Percentiles rank a stretch among this genome's conserved stretches.
These are phyloP conservation scores for Tadarida brasiliensis DNA, from an alignment of 2,797 vertebrate species.

Conservation along the genomic window DNA sequence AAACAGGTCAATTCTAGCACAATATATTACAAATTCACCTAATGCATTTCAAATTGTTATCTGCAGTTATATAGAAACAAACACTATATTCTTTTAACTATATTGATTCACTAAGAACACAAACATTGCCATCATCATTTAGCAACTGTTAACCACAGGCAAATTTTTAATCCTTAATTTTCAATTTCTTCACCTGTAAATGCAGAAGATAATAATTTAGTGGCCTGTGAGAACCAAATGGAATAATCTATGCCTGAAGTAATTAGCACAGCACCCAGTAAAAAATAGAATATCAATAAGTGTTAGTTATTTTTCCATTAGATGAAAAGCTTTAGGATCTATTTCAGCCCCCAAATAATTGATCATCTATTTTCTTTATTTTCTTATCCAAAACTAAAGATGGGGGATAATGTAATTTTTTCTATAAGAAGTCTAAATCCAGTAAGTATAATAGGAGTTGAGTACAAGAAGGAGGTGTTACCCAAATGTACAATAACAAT, in stretches of 20 bases:
- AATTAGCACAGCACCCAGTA: not conserved
- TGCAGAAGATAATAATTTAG: not conserved
- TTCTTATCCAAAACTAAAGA: conserved; percentile 14
- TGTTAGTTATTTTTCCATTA: not conserved
- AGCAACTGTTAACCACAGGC: conserved; percentile 40
- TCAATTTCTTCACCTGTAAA: conserved; percentile 35
- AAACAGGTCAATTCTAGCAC: conserved; percentile 65
- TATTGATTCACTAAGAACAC: conserved; percentile 63
- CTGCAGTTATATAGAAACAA: conserved; percentile 53
- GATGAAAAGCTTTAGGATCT: not conserved
- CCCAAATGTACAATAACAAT: not conserved
- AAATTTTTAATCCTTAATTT: conserved; percentile 50
- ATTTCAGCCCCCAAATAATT: not conserved
- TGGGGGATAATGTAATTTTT: not conserved
- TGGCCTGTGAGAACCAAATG: not conserved
- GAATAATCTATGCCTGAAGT: not conserved
- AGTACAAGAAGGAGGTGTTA: not conserved
- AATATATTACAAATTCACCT: conserved; percentile 55
- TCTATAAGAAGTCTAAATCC: not conserved
- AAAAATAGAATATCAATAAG: not conserved
- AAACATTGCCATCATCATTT: conserved; percentile 24
- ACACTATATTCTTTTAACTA: conserved; percentile 55
- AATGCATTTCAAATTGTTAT: conserved; percentile 70
- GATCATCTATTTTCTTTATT: not conserved
- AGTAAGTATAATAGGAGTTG: not conserved